Evolutionary conservation across 2,113 vertebrate species (phyloP).

Genomic region (Bubo bubo): DNA sequence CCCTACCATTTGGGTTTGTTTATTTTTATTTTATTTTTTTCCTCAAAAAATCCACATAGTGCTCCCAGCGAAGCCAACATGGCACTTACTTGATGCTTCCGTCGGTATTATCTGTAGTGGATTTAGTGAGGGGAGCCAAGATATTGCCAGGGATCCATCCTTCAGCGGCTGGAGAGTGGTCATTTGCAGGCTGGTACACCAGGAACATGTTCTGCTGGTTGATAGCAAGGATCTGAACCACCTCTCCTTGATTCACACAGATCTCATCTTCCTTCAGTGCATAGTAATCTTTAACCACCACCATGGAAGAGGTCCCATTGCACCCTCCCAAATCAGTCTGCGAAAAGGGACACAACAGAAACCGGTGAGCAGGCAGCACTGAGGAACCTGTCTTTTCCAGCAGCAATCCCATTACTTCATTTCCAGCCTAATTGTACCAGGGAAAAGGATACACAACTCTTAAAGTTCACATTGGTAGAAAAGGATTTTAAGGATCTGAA

Average conservation of each 20-base stretch:
- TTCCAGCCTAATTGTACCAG: background rate
- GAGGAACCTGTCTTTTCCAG: background rate
- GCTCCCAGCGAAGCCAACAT: conserved; percentile 77
- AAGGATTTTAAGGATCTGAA: background rate
- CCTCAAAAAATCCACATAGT: conserved; percentile 79
- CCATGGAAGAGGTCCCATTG: conserved; percentile 91
- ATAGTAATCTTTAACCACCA: conserved; percentile 93
- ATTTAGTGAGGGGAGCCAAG: conserved; percentile 86
- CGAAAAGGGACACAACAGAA: conserved; percentile 49
- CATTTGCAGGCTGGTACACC: conserved; percentile 90
- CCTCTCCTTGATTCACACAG: conserved; percentile 91
- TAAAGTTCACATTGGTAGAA: background rate
- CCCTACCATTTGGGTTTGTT: conserved; percentile 63
- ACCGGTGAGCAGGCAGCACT: background rate
- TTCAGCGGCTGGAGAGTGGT: conserved; percentile 91
- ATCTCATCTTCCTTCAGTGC: conserved; percentile 98
- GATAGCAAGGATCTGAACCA: conserved; percentile 92
- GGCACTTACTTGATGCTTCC: conserved; percentile 98
- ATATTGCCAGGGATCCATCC: conserved; percentile 95
- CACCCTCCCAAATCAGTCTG: conserved; percentile 86
- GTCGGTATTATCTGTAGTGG: conserved; percentile 87
- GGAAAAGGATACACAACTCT: background rate
- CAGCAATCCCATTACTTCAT: background rate
- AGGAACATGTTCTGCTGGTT: conserved; percentile 99
- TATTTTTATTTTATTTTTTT: conserved; percentile 62